Evolutionary conservation across 2,888 invertebrate genomes (phyloP).

Genomic region (Dichetophora obliterata): DNA sequence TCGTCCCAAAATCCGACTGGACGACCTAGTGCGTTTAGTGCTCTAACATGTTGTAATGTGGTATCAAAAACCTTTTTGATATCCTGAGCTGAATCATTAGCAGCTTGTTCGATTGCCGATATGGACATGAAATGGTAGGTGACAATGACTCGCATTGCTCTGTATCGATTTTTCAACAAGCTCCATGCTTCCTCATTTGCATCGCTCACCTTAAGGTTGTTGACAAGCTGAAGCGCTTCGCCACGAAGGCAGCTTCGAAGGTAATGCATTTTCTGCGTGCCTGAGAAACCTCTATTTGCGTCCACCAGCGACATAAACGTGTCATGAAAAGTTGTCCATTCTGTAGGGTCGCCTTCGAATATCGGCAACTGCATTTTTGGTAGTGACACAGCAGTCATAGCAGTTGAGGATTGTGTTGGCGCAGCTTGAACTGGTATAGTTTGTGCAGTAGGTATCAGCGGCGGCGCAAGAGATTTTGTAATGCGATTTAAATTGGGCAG

Average conservation of each 20-base stretch:
- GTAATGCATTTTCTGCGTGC: constrained; percentile 35
- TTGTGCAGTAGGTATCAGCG: no score
- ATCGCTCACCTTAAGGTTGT: not conserved
- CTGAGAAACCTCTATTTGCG: not conserved
- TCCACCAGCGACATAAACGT: not conserved
- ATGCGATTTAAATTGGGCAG: no score
- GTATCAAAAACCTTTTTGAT: constrained; percentile 23
- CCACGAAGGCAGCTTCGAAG: not conserved
- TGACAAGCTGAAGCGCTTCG: not conserved
- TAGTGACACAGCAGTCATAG: not conserved
- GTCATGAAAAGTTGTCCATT: not conserved
- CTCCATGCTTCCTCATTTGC: constrained; percentile 12
- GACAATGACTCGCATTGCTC: not conserved
- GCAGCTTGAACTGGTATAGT: no score
- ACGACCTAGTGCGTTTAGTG: constrained; percentile 29
- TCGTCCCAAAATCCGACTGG: constrained; percentile 40
- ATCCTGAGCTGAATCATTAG: not conserved
- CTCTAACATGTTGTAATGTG: constrained; percentile 15
- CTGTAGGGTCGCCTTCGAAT: no score
- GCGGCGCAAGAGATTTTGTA: no score
- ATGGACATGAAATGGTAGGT: constrained; percentile 13
- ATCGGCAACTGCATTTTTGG: not conserved
- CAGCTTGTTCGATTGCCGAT: not conserved
- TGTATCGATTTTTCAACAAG: constrained; percentile 5
- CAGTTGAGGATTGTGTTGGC: no score